Evolutionary conservation across 37 sponge, comb jelly and placozoan genomes (phyloP), one percentile per base, ranked within the genome.

Genomic region (Oscarella lobularis): DNA sequence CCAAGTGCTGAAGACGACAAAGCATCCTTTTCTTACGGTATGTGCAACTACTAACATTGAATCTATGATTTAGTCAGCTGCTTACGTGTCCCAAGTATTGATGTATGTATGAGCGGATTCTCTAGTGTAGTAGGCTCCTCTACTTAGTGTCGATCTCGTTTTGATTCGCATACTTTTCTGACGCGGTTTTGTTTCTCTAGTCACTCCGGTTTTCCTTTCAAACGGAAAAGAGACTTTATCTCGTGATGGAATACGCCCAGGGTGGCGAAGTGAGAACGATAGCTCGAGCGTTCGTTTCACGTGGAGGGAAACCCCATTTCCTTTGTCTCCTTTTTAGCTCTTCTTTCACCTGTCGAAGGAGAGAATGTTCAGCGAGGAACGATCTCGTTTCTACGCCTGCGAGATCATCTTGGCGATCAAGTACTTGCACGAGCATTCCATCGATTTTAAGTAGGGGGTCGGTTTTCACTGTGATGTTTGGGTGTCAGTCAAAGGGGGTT

Each of bases 161-260:
- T n/a, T n/a, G n/a, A n/a, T n/a, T n/a, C n/a, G n/a, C n/a, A n/a
- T n/a, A n/a, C n/a, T n/a, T n/a, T n/a, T 48, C 60, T 48, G 60
- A 9, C 60, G 20, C 14, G 14, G 14, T 27, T 48, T 20, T 20
- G 60, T 48, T 48, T 20, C 60, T 76, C 33, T 82, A 91, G 96
- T 73, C 76, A 2, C 82, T 96, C 20, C 81, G 83, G 60, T 92
- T 87, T 77, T 92, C 93, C 9, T 96, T 96, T 76, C 97, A 96
- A 40, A 96, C 92, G 1, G 75, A 88, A 14, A 86, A 87, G 66
- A 48, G 93, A 1, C 88, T 96, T 9, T 96, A 93, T 67, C 92
- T 96, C 74, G 97, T 96, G 39, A 96, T 96, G 97, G 97, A 96
- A 71, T 96, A 96, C 67, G 97, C 92, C 72, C 89, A 89, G 70